Conservation (phyloP, 2,888 invertebrate genomes). For the Eilema griseolum region DNA sequence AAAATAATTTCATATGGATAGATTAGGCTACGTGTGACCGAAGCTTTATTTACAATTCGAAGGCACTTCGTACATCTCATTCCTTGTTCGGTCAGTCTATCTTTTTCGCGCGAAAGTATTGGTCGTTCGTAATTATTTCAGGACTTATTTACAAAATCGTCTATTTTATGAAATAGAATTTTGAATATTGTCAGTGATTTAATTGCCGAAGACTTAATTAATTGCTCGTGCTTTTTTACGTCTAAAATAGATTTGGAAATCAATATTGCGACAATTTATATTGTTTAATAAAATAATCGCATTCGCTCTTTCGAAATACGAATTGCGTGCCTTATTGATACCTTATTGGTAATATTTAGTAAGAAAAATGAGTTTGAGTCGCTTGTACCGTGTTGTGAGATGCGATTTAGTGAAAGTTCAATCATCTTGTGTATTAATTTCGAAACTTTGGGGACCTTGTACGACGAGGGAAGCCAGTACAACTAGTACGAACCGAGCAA, state of each 20-base stretch:
- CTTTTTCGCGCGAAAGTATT: slow-evolving; percentile 69
- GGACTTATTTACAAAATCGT: slow-evolving; percentile 62
- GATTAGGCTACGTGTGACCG: not conserved
- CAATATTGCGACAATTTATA: not conserved
- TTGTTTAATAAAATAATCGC: slow-evolving; percentile 35
- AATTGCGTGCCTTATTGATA: slow-evolving; percentile 34
- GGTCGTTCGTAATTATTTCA: slow-evolving; percentile 59
- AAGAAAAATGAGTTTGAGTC: slow-evolving; percentile 81
- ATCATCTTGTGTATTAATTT: slow-evolving; percentile 69
- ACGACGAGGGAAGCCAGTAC: slow-evolving; percentile 71
- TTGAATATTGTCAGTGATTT: slow-evolving; percentile 34
- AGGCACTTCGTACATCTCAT: slow-evolving; percentile 26
- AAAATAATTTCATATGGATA: too few relatives aligned
- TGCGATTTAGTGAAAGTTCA: slow-evolving; percentile 80
- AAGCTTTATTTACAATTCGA: slow-evolving; percentile 12
- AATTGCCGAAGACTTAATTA: slow-evolving; percentile 14
- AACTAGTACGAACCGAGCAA: slow-evolving; percentile 64
- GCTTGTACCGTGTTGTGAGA: slow-evolving; percentile 66
- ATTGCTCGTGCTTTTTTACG: slow-evolving; percentile 13
- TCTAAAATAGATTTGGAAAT: not conserved
- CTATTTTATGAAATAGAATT: slow-evolving; percentile 54
- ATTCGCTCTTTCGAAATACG: slow-evolving; percentile 51
- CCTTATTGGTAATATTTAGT: slow-evolving; percentile 24
- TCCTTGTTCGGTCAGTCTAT: slow-evolving; percentile 63
- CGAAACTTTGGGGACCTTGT: slow-evolving; percentile 80